These are phyloP conservation scores for Galerucella calmariensis DNA, from an alignment of 2,888 invertebrate genomes.

Conservation along the genomic window DNA sequence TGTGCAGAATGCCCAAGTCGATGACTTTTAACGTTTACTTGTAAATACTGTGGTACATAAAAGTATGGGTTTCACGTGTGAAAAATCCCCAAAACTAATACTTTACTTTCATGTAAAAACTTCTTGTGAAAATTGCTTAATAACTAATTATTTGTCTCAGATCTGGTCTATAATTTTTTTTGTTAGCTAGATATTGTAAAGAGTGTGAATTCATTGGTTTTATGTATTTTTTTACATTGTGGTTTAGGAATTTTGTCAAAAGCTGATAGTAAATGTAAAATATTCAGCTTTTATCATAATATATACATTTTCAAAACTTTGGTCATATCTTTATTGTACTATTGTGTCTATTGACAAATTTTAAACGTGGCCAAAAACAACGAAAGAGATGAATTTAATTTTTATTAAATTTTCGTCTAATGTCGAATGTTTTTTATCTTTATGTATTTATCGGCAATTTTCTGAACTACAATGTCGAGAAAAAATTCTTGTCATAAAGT, in stretches of 20 bases:
- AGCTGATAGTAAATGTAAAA: not conserved
- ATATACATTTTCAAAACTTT: not conserved
- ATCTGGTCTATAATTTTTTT: not conserved
- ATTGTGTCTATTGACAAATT: not conserved
- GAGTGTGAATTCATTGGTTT: slow-evolving; percentile 20
- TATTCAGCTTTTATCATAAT: not conserved
- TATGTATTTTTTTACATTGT: slow-evolving; percentile 21
- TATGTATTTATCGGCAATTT: slow-evolving; percentile 3
- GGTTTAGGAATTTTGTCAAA: slow-evolving; percentile 7
- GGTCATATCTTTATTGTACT: not conserved
- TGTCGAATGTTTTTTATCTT: not conserved
- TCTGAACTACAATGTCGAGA: slow-evolving; percentile 12
- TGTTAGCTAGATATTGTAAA: slow-evolving; percentile 22
- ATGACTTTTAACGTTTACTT: not conserved
- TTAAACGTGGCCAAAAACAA: not conserved
- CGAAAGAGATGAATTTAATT: not conserved
- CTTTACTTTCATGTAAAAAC: not conserved
- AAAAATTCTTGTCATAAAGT: slow-evolving; percentile 28
- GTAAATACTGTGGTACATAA: not conserved
- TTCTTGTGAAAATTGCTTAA: not conserved
- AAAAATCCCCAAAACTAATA: not conserved
- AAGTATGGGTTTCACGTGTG: not conserved
- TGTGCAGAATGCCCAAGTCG: not conserved
- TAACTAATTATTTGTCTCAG: not conserved
- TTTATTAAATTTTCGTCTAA: not conserved